Conservation (phyloP, 1,140 invertebrate species). For the Cherax quadricarinatus region DNA sequence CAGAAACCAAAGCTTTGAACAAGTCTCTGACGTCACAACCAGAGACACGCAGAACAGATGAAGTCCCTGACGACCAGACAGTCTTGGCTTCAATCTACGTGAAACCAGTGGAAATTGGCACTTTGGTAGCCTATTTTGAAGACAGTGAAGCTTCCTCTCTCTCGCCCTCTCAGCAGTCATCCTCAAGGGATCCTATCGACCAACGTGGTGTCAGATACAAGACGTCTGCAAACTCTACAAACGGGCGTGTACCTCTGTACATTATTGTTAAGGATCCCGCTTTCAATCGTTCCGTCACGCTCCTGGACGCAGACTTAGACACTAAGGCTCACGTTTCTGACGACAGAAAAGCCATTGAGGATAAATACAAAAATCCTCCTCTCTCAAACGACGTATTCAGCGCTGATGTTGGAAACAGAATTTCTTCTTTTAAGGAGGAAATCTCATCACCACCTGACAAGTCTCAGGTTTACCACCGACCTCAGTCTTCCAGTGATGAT, state of each 20-base stretch:
- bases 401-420: too few relatives aligned
- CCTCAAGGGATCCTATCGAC: neutral
- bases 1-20: neutral
- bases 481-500: too few relatives aligned
- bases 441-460: too few relatives aligned
- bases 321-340: too few relatives aligned
- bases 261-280: neutral
- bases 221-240: neutral
- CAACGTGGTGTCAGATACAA: neutral
- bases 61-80: neutral
- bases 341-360: neutral
- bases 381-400: neutral
- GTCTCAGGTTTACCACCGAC: too few relatives aligned
- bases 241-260: neutral
- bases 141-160: neutral
- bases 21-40: neutral
- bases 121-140: neutral
- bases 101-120: neutral
- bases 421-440: too few relatives aligned
- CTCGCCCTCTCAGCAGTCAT: neutral
- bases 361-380: neutral
- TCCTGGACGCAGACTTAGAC: neutral
- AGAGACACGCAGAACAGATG: neutral
- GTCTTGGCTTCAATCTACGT: neutral
- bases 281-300: neutral